Evolutionary conservation across 2,797 vertebrate genomes (phyloP).

Genomic region (Melanotaenia boesemani): DNA sequence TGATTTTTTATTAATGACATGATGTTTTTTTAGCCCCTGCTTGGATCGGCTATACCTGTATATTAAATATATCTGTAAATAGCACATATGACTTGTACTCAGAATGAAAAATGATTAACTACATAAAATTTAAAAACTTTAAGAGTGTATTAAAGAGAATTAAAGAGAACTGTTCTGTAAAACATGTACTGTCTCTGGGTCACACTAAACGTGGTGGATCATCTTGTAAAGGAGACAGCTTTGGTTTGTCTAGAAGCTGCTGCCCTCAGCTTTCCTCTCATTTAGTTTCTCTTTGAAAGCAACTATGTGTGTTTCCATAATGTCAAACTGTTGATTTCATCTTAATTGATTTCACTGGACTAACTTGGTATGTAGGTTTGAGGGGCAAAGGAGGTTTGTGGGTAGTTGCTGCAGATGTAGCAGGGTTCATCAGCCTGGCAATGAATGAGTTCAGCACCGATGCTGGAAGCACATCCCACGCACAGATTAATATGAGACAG

Average conservation of each 20-base stretch:
- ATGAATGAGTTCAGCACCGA: constrained; percentile 17
- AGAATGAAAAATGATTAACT: too few species aligned
- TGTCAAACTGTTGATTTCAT: not conserved
- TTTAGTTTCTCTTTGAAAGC: too few species aligned
- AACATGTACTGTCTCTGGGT: too few species aligned
- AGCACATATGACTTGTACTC: too few species aligned
- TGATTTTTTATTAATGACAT: too few species aligned
- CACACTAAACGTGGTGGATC: not conserved
- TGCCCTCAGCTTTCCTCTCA: too few species aligned
- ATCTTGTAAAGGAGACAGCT: not conserved
- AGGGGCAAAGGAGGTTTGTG: constrained; percentile 51
- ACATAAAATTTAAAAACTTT: too few species aligned
- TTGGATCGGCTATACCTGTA: too few species aligned
- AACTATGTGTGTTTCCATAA: not conserved
- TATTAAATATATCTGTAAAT: too few species aligned
- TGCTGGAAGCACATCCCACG: constrained; percentile 56
- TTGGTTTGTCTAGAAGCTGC: not conserved
- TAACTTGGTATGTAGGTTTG: not conserved
- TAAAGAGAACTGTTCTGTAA: not conserved
- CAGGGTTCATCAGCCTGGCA: constrained; percentile 35
- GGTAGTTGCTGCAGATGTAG: constrained; percentile 33
- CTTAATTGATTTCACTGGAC: not conserved
- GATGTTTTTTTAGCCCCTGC: too few species aligned
- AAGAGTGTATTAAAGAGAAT: not conserved
- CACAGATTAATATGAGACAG: constrained; percentile 15